Conservation (phyloP, 2,888 invertebrate genomes). For the Dastarcus helophoroides region DNA sequence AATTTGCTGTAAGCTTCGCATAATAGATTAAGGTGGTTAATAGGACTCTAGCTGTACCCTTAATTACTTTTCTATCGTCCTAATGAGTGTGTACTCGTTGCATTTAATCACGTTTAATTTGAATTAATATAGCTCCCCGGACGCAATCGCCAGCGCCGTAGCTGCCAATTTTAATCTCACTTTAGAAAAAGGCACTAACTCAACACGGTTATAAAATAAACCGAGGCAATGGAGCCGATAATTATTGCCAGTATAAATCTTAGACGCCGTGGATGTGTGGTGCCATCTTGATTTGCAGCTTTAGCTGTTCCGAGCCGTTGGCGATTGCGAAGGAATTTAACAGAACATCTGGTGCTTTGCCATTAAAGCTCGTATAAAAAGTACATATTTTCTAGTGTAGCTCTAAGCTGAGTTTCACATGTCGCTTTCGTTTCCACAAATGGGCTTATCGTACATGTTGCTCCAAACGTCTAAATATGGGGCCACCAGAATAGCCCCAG, state of each 20-base stretch:
- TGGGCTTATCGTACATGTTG: too few relatives aligned
- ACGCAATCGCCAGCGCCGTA: too few relatives aligned
- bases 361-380: too few relatives aligned
- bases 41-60: conserved; percentile 10
- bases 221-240: conserved; percentile 23
- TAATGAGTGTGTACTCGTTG: conserved; percentile 11
- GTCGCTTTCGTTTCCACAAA: too few relatives aligned
- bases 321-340: conserved; percentile 15
- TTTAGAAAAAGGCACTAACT: conserved; percentile 3
- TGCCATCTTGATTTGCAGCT: conserved; percentile 24
- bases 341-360: conserved; percentile 15
- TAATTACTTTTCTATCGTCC: conserved; percentile 13
- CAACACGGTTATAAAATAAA: conserved; percentile 16
- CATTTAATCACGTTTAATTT: too few relatives aligned
- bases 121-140: too few relatives aligned
- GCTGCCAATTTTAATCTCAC: too few relatives aligned
- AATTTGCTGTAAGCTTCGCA: conserved; percentile 22
- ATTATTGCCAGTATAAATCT: conserved; percentile 25
- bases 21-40: conserved; percentile 21
- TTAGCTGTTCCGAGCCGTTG: conserved; percentile 16
- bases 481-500: too few relatives aligned
- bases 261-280: conserved; percentile 15
- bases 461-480: too few relatives aligned
- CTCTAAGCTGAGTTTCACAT: too few relatives aligned
- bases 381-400: too few relatives aligned